Evolutionary conservation across 2,888 invertebrate species (phyloP).

Genomic region (Lucinisca nassula): DNA sequence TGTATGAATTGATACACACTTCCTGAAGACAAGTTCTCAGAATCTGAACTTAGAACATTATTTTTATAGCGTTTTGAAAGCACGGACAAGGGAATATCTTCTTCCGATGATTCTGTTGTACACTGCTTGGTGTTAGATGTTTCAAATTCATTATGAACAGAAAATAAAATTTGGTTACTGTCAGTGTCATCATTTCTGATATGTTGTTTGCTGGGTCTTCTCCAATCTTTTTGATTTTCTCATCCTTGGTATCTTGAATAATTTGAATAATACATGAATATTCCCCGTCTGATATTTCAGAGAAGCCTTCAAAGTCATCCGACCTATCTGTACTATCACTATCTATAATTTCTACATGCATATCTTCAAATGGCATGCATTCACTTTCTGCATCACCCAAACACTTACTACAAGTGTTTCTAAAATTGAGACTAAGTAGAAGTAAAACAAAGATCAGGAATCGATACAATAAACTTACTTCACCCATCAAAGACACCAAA

Average conservation of each 20-base stretch:
- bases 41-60: constrained; percentile 19
- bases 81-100: constrained; percentile 23
- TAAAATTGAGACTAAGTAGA: constrained; percentile 22
- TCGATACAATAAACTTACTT: too few species aligned
- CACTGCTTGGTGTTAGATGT: too few species aligned
- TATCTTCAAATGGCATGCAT: constrained; percentile 30
- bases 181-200: too few species aligned
- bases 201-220: not conserved
- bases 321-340: not conserved
- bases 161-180: too few species aligned
- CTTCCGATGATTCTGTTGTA: not conserved
- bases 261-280: constrained; percentile 14
- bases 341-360: constrained; percentile 23
- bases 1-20: constrained; percentile 20
- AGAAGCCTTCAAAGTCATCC: constrained; percentile 36
- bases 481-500: too few species aligned
- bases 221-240: too few species aligned
- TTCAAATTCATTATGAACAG: too few species aligned
- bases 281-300: constrained; percentile 27
- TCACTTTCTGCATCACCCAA: constrained; percentile 15
- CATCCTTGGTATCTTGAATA: constrained; percentile 11
- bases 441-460: too few species aligned
- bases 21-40: constrained; percentile 14
- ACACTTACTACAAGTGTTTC: constrained; percentile 5
- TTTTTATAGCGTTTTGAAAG: constrained; percentile 25